Percentiles rank a stretch among this genome's conserved stretches.
Conservation (phyloP, 2,888 invertebrate species). For the Tuta absoluta region DNA sequence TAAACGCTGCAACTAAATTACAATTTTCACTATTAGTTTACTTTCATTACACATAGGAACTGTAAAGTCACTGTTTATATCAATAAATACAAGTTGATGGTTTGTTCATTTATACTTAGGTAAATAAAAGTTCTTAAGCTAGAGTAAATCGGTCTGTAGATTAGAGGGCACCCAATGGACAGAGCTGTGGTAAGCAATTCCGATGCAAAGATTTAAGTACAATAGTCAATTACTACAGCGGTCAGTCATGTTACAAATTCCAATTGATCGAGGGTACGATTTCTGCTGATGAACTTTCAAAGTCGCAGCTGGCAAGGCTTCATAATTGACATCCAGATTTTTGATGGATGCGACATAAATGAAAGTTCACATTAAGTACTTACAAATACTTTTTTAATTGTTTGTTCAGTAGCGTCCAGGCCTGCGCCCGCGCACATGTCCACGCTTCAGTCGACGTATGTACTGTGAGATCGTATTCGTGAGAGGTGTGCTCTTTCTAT, state of each 20-base stretch:
- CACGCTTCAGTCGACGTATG: slow-evolving; percentile 55
- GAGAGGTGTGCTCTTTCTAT: slow-evolving; percentile 43
- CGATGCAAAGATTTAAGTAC: slow-evolving; percentile 64
- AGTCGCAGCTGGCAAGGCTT: slow-evolving; percentile 69
- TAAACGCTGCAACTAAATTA: slow-evolving; percentile 60
- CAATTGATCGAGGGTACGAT: slow-evolving; percentile 61
- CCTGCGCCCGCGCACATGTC: slow-evolving; percentile 56
- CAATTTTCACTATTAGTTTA: slow-evolving; percentile 59
- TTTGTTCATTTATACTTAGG: slow-evolving; percentile 41
- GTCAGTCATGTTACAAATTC: slow-evolving; percentile 61
- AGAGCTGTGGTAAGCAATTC: slow-evolving; percentile 62
- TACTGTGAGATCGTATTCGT: slow-evolving; percentile 44
- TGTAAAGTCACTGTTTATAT: slow-evolving; percentile 63
- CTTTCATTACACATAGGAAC: slow-evolving; percentile 72
- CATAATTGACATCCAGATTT: slow-evolving; percentile 73
- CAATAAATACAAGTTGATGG: slow-evolving; percentile 49
- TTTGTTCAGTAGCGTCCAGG: slow-evolving; percentile 35
- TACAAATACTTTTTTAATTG: slow-evolving; percentile 46
- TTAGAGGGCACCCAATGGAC: slow-evolving; percentile 60
- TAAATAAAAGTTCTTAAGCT: slow-evolving; percentile 46
- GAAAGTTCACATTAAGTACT: slow-evolving; percentile 70
- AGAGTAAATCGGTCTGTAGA: slow-evolving; percentile 45
- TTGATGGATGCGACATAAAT: slow-evolving; percentile 58
- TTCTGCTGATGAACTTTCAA: slow-evolving; percentile 57
- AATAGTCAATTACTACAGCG: slow-evolving; percentile 46